Evolutionary conservation across 2,888 invertebrate species (phyloP).

Genomic region (Cerastis leucographa): DNA sequence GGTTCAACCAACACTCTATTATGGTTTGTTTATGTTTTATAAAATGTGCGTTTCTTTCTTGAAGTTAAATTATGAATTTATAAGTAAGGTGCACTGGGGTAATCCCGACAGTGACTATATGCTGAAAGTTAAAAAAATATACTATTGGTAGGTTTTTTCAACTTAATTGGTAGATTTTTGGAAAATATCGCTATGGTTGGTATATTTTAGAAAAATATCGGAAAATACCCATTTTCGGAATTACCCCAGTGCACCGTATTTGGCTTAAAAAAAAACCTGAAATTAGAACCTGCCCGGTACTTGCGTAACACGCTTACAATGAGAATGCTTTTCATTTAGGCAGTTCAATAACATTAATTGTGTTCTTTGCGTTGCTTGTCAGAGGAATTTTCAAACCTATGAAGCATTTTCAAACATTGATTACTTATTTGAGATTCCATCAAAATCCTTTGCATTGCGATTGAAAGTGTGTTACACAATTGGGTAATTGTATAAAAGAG

Average conservation of each 20-base stretch:
- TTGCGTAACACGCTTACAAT: neutral
- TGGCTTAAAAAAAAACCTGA: neutral
- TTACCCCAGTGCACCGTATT: too few relatives aligned
- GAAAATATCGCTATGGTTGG: too few relatives aligned
- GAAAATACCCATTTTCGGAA: too few relatives aligned
- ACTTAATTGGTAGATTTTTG: too few relatives aligned
- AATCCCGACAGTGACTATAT: too few relatives aligned
- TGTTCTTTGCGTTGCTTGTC: neutral
- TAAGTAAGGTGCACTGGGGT: too few relatives aligned
- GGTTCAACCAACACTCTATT: conserved; percentile 99
- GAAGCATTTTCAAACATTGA: too few relatives aligned
- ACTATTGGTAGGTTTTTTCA: too few relatives aligned
- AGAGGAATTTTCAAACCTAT: neutral
- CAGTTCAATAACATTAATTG: neutral
- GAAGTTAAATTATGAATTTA: neutral
- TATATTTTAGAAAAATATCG: too few relatives aligned
- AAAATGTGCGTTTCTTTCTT: neutral
- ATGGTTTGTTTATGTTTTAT: conserved; percentile 92
- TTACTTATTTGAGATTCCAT: neutral
- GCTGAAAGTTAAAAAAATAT: too few relatives aligned
- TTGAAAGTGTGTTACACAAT: neutral
- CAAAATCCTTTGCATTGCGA: neutral
- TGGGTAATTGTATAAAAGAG: neutral
- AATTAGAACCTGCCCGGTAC: neutral
- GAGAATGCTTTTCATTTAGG: neutral